These are phyloP conservation scores for Oryzias dopingdopingensis DNA, from an alignment of 2,797 vertebrate species.

Conservation along the genomic window DNA sequence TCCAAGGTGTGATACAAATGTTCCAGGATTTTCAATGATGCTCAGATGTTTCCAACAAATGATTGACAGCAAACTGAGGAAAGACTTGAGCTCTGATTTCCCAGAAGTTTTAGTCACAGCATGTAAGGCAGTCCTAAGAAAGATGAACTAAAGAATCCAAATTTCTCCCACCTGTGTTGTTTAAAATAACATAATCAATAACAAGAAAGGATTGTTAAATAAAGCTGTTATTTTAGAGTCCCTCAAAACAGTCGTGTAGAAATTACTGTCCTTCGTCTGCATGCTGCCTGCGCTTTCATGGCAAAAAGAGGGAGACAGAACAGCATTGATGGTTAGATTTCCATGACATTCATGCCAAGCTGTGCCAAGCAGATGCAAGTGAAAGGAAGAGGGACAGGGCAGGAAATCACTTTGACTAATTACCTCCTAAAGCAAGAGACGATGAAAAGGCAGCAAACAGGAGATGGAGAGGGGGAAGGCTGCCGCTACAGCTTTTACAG, in stretches of 20 bases:
- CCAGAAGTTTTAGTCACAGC: no score
- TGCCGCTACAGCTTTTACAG: conserved; percentile 23
- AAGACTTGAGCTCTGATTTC: no score
- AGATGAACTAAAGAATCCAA: no score
- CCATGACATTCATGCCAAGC: conserved; percentile 30
- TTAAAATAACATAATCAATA: no score
- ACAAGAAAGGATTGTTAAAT: no score
- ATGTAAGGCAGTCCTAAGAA: no score
- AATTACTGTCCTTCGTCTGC: conserved; percentile 5
- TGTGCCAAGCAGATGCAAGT: conserved; percentile 49
- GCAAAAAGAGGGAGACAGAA: conserved; percentile 17
- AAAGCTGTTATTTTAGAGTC: not conserved
- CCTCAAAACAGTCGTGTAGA: not conserved
- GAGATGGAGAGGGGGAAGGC: conserved; percentile 1
- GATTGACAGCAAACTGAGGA: no score
- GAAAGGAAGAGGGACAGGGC: conserved; percentile 1
- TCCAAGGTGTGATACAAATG: no score
- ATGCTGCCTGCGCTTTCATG: conserved; percentile 1
- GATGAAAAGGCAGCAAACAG: conserved; percentile 18
- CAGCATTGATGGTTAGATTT: conserved; percentile 23
- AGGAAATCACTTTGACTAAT: conserved; percentile 71
- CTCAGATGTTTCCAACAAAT: no score
- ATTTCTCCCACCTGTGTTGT: no score
- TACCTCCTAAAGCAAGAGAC: conserved; percentile 54
- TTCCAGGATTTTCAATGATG: no score